These are phyloP conservation scores for Bombylius major DNA, from an alignment of 2,888 invertebrate species.

Conservation along the genomic window DNA sequence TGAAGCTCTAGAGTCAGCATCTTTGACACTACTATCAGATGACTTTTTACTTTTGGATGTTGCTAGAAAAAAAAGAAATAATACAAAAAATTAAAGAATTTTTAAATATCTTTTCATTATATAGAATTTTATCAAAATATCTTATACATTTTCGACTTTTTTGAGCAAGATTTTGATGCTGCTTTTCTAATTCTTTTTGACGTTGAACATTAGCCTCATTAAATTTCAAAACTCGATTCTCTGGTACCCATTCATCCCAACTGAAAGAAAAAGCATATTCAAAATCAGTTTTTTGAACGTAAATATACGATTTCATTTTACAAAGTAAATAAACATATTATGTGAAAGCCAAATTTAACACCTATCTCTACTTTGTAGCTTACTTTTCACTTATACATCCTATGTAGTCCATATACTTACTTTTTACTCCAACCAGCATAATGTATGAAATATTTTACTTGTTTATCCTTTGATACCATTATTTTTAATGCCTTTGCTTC, in stretches of 20 bases:
- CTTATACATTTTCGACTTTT: slow-evolving; percentile 49
- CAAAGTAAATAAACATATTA: neutral
- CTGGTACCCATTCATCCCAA: slow-evolving; percentile 89
- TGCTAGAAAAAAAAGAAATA: slow-evolving; percentile 18
- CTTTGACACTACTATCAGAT: slow-evolving; percentile 17
- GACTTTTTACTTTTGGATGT: slow-evolving; percentile 32
- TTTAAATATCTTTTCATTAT: neutral
- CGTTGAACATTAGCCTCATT: slow-evolving; percentile 79
- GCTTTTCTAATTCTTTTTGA: slow-evolving; percentile 74
- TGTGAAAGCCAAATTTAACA: neutral
- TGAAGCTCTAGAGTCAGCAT: slow-evolving; percentile 43
- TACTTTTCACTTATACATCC: too few species aligned
- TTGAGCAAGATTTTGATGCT: slow-evolving; percentile 59
- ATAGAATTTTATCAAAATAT: too few species aligned
- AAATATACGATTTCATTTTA: neutral
- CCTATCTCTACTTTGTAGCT: neutral
- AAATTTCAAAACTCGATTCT: slow-evolving; percentile 77
- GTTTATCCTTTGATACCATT: slow-evolving; percentile 70
- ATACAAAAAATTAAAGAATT: neutral
- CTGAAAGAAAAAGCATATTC: slow-evolving; percentile 37
- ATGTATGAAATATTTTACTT: slow-evolving; percentile 83
- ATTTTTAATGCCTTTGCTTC: slow-evolving; percentile 91
- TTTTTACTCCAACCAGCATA: slow-evolving; percentile 98
- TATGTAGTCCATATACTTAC: slow-evolving; percentile 40
- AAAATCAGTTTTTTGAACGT: too few species aligned